Conservation (phyloP, 23 tunicate species). For the Ascidia mentula region DNA sequence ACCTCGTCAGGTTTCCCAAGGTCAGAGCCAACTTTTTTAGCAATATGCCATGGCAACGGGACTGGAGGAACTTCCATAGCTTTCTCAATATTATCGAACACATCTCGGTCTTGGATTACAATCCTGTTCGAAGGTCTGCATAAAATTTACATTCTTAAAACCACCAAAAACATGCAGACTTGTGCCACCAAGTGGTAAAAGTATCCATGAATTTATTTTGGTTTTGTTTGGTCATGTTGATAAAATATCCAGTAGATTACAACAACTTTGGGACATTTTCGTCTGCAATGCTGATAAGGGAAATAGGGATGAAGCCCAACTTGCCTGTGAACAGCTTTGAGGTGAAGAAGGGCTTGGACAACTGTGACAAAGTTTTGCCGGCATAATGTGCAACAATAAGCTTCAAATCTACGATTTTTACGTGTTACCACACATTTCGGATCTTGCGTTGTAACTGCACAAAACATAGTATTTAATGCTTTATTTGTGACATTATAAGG, state of each 20-base stretch:
- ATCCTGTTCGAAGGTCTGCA: slow-evolving; percentile 68
- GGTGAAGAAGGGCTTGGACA: slow-evolving; percentile 79
- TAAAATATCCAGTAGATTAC: no score
- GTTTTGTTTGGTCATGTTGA: no score
- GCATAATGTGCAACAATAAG: slow-evolving; percentile 91
- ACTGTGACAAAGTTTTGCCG: slow-evolving; percentile 82
- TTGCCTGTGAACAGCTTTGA: slow-evolving; percentile 93
- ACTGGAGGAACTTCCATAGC: slow-evolving; percentile 98
- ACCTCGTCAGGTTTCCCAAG: slow-evolving; percentile 6
- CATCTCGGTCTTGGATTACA: slow-evolving; percentile 79
- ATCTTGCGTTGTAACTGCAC: slow-evolving; percentile 49
- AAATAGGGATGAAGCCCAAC: neutral
- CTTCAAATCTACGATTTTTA: slow-evolving; percentile 90
- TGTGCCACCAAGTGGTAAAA: no score
- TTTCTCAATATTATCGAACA: slow-evolving; percentile 75
- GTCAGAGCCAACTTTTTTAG: slow-evolving; percentile 37
- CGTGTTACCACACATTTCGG: slow-evolving; percentile 78
- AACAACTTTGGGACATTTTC: no score
- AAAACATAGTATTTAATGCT: neutral
- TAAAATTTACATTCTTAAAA: neutral
- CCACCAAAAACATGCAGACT: neutral
- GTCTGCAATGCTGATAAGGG: neutral
- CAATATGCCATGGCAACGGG: slow-evolving; percentile 90
- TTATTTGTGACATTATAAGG: no score
- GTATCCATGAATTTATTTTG: no score